phyloP scores from a whole-genome alignment of 1,140 invertebrate genomes.

The Cylas formicarius region DNA sequence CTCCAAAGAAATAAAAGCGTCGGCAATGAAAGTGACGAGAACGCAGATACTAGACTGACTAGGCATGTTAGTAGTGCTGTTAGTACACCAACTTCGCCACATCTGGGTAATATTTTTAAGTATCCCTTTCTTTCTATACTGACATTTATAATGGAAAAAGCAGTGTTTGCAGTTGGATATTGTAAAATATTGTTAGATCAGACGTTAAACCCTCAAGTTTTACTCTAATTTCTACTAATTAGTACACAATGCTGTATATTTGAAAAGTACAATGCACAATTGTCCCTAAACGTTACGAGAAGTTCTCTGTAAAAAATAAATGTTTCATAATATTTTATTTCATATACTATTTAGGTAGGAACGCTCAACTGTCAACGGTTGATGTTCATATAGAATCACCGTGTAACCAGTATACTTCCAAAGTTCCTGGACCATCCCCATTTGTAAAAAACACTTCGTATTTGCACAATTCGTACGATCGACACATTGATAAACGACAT shows the following conservation, averaged over 20 bases:
- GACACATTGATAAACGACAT: not conserved
- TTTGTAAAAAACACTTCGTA: constrained; percentile 1
- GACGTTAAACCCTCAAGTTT: no score
- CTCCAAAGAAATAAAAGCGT: constrained; percentile 49
- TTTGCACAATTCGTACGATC: no score
- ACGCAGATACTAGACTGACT: constrained; percentile 9
- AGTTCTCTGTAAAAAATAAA: no score
- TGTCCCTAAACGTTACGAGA: no score
- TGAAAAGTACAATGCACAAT: no score
- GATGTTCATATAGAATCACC: constrained; percentile 24
- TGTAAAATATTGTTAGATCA: no score
- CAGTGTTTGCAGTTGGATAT: no score
- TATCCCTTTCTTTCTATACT: not conserved
- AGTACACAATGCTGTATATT: no score
- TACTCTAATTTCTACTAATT: no score
- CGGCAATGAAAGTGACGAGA: constrained; percentile 46
- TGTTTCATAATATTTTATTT: not conserved
- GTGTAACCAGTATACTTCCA: constrained; percentile 4
- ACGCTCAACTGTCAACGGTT: constrained; percentile 26
- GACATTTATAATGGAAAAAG: not conserved
- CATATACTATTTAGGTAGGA: constrained; percentile 19
- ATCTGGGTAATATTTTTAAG: constrained; percentile 30
- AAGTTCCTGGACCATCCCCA: not conserved
- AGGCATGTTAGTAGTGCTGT: constrained; percentile 32
- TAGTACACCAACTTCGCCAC: constrained; percentile 44